Percentiles rank a stretch among this genome's conserved stretches.
These are phyloP conservation scores for Formica exsecta DNA, from an alignment of 1,140 invertebrate genomes.

Conservation along the genomic window DNA sequence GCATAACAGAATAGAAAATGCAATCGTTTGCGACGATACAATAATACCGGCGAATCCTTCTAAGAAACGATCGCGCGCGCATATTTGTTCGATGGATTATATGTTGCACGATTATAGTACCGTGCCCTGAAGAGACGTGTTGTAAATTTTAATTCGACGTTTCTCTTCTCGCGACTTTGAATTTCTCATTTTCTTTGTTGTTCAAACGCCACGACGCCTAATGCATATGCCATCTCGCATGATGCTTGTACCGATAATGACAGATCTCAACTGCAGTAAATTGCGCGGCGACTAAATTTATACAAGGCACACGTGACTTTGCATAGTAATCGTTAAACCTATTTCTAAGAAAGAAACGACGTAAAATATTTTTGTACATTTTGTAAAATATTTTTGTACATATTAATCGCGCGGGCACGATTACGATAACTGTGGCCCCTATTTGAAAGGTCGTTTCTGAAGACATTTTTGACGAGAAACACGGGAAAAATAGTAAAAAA, in stretches of 20 bases:
- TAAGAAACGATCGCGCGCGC: slow-evolving; percentile 3
- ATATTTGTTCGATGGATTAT: slow-evolving; percentile 16
- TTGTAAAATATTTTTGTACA: neutral
- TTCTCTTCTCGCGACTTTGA: slow-evolving; percentile 39
- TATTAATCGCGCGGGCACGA: slow-evolving; percentile 6
- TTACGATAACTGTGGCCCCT: no score
- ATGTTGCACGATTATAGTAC: slow-evolving; percentile 33
- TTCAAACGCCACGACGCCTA: slow-evolving; percentile 9
- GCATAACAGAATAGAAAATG: slow-evolving; percentile 48
- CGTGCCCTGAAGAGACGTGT: slow-evolving; percentile 33
- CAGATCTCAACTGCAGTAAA: slow-evolving; percentile 41
- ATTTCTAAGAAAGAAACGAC: slow-evolving; percentile 4
- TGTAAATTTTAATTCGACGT: slow-evolving; percentile 65
- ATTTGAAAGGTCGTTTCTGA: no score
- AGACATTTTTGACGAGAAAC: no score
- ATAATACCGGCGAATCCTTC: slow-evolving; percentile 5
- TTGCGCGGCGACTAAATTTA: slow-evolving; percentile 41
- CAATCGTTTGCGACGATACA: slow-evolving; percentile 19
- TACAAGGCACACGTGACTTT: slow-evolving; percentile 26
- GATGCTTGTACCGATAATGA: slow-evolving; percentile 45
- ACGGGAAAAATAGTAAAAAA: no score
- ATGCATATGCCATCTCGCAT: slow-evolving; percentile 22
- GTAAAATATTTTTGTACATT: neutral
- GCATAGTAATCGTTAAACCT: neutral
- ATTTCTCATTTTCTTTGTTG: slow-evolving; percentile 24